Evolutionary conservation across 2,113 vertebrate genomes (phyloP), one percentile per base, ranked within the genome.

Genomic region (Mixornis gularis): DNA sequence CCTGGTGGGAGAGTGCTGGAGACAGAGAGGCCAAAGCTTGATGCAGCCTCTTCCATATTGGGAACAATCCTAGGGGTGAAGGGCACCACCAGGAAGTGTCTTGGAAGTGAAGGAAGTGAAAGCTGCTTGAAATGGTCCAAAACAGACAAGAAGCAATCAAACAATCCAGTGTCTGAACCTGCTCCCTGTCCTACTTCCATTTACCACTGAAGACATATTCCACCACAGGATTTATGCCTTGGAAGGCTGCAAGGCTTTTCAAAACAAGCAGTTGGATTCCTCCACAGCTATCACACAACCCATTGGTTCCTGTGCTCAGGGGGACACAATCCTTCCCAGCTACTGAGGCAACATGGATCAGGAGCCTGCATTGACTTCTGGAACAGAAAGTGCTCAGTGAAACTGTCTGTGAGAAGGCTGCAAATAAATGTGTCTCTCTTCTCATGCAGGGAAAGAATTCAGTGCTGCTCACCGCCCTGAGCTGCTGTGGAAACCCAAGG

Each of bases 291-390:
- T 29, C 62, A 63, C 59, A 65, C 24, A 80, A 25, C 3, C 3
- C 0, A 0, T 2, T 52, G 4, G 3, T 46, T 80, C 32, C 73
- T 62, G 62, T 41, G 22, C 41, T 58, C 78, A 53, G 25, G 9
- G 27, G 0, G 1, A 51, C 19, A 77, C 9, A 17, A 40, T n/a
- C 20, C 21, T 69, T 72, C 22, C 25, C 44, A 38, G n/a, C 9
- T 43, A 52, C 20, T 58, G 79, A 62, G 46, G 19, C 29, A 76
- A 69, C 38, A 15, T 10, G 43, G 51, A 51, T 17, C 48, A 46
- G 24, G 12, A 71, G 5, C 20, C 52, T 71, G 17, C 18, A 30
- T 0, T 62, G 51, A 51, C 22, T 41, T 36, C 30, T 59, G 30
- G 51, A 82, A 68, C 19, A 64, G 30, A 40, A 74, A 73, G 51